These are phyloP conservation scores for Pitangus sulphuratus DNA, from an alignment of 2,797 vertebrate species.

Conservation along the genomic window DNA sequence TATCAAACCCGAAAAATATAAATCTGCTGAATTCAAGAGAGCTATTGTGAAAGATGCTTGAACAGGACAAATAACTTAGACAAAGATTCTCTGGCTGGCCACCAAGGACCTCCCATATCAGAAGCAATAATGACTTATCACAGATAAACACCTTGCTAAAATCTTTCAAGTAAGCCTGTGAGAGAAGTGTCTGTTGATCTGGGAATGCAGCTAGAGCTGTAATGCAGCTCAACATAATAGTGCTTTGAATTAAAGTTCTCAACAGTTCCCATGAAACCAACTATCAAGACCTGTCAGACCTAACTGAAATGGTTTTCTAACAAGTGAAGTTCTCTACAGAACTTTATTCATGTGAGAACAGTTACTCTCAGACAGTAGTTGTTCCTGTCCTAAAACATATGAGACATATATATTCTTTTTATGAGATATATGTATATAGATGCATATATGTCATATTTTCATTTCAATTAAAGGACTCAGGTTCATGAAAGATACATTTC, in stretches of 20 bases:
- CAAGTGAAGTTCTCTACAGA: background rate
- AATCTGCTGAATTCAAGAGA: conserved; percentile 15
- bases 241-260: conserved; percentile 20
- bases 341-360: background rate
- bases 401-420: background rate
- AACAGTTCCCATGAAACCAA: background rate
- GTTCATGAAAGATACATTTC: background rate
- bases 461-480: background rate
- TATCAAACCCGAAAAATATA: conserved; percentile 23
- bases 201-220: background rate
- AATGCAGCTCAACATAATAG: background rate
- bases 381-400: background rate
- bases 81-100: conserved; percentile 17
- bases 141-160: conserved; percentile 46
- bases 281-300: background rate
- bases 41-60: background rate
- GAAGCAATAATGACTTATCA: conserved; percentile 37
- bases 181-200: background rate
- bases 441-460: rapidly evolving
- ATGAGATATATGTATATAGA: rapidly evolving
- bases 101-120: conserved; percentile 26
- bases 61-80: conserved; percentile 5
- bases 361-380: background rate
- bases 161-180: conserved; percentile 3
- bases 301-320: background rate